These are phyloP conservation scores for Epinotia nisella DNA, from an alignment of 2,888 invertebrate genomes.

Conservation along the genomic window DNA sequence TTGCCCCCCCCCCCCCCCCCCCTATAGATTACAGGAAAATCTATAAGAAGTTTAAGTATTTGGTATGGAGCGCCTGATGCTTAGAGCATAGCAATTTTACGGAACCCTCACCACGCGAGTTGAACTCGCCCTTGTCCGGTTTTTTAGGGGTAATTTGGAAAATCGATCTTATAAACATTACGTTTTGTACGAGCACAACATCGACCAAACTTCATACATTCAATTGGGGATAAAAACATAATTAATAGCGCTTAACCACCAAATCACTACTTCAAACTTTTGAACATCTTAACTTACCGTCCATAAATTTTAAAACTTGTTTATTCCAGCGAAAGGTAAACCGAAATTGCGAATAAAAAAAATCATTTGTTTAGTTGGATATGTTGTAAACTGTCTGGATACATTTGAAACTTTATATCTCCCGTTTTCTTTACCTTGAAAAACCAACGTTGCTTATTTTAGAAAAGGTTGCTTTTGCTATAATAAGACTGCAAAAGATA, in stretches of 20 bases:
- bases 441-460: neutral
- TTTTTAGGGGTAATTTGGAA: no score
- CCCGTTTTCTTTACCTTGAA: neutral
- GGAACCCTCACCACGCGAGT: no score
- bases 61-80: no score
- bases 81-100: no score
- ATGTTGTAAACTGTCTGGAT: conserved; percentile 43
- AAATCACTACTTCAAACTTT: conserved; percentile 26
- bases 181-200: neutral
- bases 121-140: no score
- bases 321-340: conserved; percentile 53
- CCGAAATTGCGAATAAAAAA: conserved; percentile 65
- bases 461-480: neutral
- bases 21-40: no score
- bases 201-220: neutral
- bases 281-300: conserved; percentile 36
- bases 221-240: neutral
- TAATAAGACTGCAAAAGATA: neutral
- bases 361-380: conserved; percentile 59
- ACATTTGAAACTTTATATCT: neutral
- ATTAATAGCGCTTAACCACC: conserved; percentile 13
- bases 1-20: no score
- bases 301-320: conserved; percentile 58
- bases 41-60: no score
- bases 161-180: neutral